phyloP scores from a whole-genome alignment of 2,113 vertebrate genomes.

The Menura novaehollandiae region DNA sequence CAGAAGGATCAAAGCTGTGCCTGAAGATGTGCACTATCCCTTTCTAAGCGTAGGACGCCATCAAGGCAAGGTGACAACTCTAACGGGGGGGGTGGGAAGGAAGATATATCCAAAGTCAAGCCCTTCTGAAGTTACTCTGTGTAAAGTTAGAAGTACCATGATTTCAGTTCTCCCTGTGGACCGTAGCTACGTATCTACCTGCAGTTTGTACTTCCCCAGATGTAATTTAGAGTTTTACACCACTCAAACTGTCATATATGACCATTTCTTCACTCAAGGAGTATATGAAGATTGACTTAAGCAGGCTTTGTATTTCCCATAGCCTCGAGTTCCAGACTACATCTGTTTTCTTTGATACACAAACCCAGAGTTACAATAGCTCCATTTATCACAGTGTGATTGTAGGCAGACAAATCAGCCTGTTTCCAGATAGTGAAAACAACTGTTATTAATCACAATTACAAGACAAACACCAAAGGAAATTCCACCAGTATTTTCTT shows the following conservation, averaged over 20 bases:
- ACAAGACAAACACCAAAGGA: slow-evolving; percentile 84
- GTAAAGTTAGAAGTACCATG: neutral
- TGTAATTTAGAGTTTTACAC: slow-evolving; percentile 21
- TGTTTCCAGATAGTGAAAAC: slow-evolving; percentile 90
- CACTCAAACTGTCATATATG: slow-evolving; percentile 46
- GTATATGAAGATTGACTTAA: slow-evolving; percentile 74
- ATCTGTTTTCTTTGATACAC: slow-evolving; percentile 97
- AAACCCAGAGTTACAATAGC: slow-evolving; percentile 88
- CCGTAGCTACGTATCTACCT: neutral
- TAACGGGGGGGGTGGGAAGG: neutral
- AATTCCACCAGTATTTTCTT: slow-evolving; percentile 82
- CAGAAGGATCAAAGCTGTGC: neutral
- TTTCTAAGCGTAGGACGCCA: fast-evolving
- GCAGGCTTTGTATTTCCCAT: slow-evolving; percentile 83
- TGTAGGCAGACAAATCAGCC: slow-evolving; percentile 94
- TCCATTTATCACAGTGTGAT: slow-evolving; percentile 96
- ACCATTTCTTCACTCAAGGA: slow-evolving; percentile 65
- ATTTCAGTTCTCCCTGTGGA: neutral
- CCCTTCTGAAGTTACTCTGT: neutral
- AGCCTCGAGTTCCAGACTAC: slow-evolving; percentile 90
- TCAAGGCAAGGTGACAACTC: neutral
- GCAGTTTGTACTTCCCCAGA: neutral
- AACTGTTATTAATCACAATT: slow-evolving; percentile 99
- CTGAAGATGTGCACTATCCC: neutral
- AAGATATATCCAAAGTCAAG: neutral